A percentile compares a stretch with the other conserved stretches of the same genome.
Evolutionary conservation across 2,113 vertebrate species (phyloP).

Genomic region (Gracilinanus agilis): DNA sequence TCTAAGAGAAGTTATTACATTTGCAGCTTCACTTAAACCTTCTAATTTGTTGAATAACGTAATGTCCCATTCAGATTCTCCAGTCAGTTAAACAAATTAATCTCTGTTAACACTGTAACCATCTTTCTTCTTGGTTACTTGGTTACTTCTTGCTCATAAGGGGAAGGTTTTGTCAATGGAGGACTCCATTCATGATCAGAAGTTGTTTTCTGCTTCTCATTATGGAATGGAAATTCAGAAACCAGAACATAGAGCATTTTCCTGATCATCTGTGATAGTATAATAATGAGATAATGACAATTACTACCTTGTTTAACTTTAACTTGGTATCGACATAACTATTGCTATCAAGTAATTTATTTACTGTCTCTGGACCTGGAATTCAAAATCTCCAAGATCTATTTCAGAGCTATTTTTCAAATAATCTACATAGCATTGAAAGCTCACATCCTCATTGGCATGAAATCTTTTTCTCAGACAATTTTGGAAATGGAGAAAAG

Average conservation of each 20-base stretch:
- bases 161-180: neutral
- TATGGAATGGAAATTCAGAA: neutral
- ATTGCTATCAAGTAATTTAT: neutral
- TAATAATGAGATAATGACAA: neutral
- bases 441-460: neutral
- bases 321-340: neutral
- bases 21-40: neutral
- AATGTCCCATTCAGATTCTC: neutral
- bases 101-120: neutral
- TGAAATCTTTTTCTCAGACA: neutral
- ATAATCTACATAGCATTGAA: constrained; percentile 6
- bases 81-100: neutral
- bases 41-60: neutral
- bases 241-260: neutral
- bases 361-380: neutral
- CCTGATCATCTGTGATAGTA: neutral
- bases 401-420: neutral
- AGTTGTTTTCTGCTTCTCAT: neutral
- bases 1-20: neutral
- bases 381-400: neutral
- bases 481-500: neutral
- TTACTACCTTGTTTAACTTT: neutral
- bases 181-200: neutral
- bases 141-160: neutral
- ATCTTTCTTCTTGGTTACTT: neutral